Conservation (phyloP, 2,797 vertebrate genomes). For the Choloepus didactylus region DNA sequence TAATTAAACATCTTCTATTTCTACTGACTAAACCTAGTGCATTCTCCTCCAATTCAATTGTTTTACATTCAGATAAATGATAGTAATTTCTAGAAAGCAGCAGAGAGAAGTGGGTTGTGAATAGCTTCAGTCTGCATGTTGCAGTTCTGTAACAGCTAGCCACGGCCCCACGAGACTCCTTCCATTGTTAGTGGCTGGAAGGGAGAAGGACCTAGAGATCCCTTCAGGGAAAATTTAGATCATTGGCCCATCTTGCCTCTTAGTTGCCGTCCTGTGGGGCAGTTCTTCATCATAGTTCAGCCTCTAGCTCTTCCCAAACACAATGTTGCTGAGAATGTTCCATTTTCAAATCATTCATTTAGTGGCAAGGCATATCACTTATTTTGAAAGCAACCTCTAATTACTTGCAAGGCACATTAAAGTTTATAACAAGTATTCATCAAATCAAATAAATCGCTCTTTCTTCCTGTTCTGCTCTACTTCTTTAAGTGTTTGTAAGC, state of each 20-base stretch:
- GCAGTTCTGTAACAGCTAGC: not conserved
- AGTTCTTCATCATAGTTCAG: not conserved
- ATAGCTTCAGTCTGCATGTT: not conserved
- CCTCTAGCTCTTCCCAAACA: not conserved
- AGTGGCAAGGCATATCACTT: not conserved
- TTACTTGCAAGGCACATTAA: constrained; percentile 58
- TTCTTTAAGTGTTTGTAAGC: constrained; percentile 68
- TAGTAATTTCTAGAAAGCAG: not conserved
- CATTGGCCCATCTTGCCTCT: not conserved
- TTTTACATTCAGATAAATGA: not conserved
- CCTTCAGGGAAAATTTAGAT: not conserved
- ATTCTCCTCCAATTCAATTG: not conserved
- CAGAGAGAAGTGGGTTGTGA: not conserved
- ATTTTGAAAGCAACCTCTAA: constrained; percentile 42
- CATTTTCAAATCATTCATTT: constrained; percentile 47
- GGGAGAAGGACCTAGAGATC: not conserved
- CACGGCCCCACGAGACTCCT: not conserved
- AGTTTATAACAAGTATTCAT: constrained; percentile 53
- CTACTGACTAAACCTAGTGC: not conserved
- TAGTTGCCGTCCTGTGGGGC: not conserved
- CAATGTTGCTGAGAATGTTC: not conserved
- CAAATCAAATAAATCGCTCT: constrained; percentile 64
- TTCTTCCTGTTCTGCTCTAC: constrained; percentile 67
- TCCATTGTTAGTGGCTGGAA: not conserved
- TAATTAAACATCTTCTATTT: not conserved